These are phyloP conservation scores for Cephalopachus bancanus DNA, from an alignment of 2,797 vertebrate genomes.

Conservation along the genomic window DNA sequence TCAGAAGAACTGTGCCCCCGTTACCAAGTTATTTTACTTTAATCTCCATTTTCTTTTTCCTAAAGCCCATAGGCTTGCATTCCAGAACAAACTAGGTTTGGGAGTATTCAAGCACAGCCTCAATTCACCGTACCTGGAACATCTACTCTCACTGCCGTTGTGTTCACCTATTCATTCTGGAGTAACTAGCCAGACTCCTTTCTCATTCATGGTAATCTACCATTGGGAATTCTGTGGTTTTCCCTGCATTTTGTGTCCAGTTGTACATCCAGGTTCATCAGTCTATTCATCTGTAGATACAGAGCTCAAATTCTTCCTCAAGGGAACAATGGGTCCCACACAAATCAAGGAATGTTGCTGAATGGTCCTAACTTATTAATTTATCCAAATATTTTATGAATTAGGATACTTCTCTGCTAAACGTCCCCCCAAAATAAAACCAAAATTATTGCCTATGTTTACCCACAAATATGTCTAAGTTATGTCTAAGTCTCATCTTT, in stretches of 20 bases:
- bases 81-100: background rate
- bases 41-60: background rate
- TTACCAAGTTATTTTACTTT: background rate
- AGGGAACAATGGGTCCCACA: background rate
- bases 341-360: background rate
- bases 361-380: background rate
- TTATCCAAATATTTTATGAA: slow-evolving; percentile 9
- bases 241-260: background rate
- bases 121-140: background rate
- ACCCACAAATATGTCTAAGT: slow-evolving; percentile 6
- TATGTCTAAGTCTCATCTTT: too few relatives aligned
- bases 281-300: background rate
- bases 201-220: background rate
- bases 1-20: background rate
- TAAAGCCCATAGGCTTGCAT: background rate
- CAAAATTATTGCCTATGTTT: background rate
- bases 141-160: background rate
- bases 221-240: background rate
- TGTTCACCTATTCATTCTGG: background rate
- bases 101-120: background rate
- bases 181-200: background rate
- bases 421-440: background rate
- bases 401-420: slow-evolving; percentile 42
- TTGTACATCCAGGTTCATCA: background rate
- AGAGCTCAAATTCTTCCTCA: slow-evolving; percentile 18